Evolutionary conservation across 2,797 vertebrate species (phyloP), one percentile per base, ranked within the genome.

Genomic region (Nannoperca australis): DNA sequence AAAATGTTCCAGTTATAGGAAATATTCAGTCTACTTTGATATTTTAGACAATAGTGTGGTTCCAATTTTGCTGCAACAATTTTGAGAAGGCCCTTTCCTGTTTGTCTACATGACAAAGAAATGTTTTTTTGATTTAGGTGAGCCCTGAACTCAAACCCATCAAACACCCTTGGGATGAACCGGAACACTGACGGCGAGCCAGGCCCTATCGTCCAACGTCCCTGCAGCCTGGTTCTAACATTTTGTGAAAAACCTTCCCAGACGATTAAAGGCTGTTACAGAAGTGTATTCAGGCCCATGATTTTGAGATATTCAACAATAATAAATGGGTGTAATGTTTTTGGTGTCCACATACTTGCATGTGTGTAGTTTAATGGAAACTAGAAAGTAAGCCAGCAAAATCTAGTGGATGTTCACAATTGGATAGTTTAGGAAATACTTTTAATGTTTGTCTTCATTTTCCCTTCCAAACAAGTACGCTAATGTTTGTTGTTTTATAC

Each of bases 141-240:
- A 60, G 54, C 56, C 36, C 11, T 50, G 63, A 55, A 22, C 49
- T 61, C 15, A 56, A 59, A 36, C 64, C 45, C 6, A 42, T 66
- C n/a, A 9, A 40, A 70, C 45, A 55, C 76, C 49, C 76, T 69
- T 27, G 44, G 15, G n/a, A 79, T 70, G 38, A 70, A 44, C 63
- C 38, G 66, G 15, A 42, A 32, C 54, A 36, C 60, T 6, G 8
- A 59, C 49, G 15, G 45, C 0, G 4, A 75, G 58, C 45, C 59
- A 51, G 60, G 34, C 38, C 18, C 4, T 68, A 65, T 51, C n/a
- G 2, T 59, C 5, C 40, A 42, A 36, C 47, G 67, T 47, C 36
- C 49, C 42, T 34, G 55, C 60, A 51, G 6, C 24, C 50, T 3
- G 42, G 7, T 55, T 54, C 15, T 51, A 44, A 67, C 59, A 32